Percentiles rank a stretch among this genome's conserved stretches.
Conservation (phyloP, 2,797 vertebrate genomes). For the Danionella dracula region DNA sequence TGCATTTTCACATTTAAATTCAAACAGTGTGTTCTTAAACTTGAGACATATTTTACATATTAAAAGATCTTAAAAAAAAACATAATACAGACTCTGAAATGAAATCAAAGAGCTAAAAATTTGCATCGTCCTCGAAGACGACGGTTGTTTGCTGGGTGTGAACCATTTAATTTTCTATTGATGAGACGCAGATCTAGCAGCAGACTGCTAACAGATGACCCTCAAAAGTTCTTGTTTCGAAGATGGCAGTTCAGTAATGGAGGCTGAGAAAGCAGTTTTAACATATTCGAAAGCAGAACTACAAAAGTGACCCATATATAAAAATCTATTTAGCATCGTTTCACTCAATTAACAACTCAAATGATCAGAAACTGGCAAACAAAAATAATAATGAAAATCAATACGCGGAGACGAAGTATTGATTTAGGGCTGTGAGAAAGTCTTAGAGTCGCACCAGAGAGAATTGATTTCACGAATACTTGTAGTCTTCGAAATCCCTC, state of each 20-base stretch:
- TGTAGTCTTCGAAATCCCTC: neutral
- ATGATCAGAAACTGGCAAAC: neutral
- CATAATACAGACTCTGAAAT: too few species aligned
- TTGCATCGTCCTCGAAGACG: too few species aligned
- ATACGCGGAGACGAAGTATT: neutral
- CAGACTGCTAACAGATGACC: neutral
- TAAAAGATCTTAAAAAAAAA: too few species aligned
- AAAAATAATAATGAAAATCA: conserved; percentile 7
- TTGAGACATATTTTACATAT: too few species aligned
- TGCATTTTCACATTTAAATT: too few species aligned
- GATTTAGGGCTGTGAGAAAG: neutral
- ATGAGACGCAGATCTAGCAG: neutral
- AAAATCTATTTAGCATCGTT: neutral
- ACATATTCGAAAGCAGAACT: too few species aligned
- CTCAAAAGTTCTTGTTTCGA: neutral
- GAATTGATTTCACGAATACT: conserved; percentile 8
- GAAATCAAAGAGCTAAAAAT: too few species aligned
- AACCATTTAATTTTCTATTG: neutral
- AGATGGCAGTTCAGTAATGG: too few species aligned
- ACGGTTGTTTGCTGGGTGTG: neutral
- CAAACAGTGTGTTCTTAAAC: too few species aligned
- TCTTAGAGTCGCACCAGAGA: neutral
- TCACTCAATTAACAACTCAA: neutral
- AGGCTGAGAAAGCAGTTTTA: too few species aligned
- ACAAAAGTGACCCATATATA: neutral